Evolutionary conservation across 30 jellyfish, hydroid and myxozoan species (phyloP), one percentile per base, ranked within the genome.

Genomic region (Turritopsis dohrnii): DNA sequence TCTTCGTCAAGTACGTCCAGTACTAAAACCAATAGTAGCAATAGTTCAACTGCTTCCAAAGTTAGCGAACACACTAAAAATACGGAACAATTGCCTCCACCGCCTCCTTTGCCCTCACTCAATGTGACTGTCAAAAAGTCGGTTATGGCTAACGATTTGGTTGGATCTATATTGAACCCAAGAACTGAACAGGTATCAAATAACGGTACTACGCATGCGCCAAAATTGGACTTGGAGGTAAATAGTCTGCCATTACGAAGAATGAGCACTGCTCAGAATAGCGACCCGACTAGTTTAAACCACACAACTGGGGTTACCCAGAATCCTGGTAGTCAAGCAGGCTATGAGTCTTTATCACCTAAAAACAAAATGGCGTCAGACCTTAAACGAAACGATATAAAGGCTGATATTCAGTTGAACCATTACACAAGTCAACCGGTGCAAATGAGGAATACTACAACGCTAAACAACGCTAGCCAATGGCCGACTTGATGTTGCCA

Each of bases 51-150:
- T 28, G 27, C 83, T 23, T 9, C 52, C 9, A 74, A 24, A 29
- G 60, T 41, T 41, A 41, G 13, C 13, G 60, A 41, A 13, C 60
- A 72, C 52, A 18, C 81, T 19, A 53, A 31, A 26, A 53, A 26
- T 72, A 53, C 75, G 18, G 85, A 90, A 25, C 83, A 89, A 9
- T 72, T 92, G 54, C 97, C 97, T 31, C 96, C 97, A 0, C 97
- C 97, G 52, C 97, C 97, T 26, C 97, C 97, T 20, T 85, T 84
- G 22, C 95, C 97, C 16, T 9, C 94, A 18, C 71, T 87, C 28
- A 82, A 76, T 82, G 87, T 30, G 83, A 21, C n/a, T 29, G 83
- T 29, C 9, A 30, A n/a, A 18, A 52, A 28, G 13, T 22, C 77
- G 65, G 65, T 74, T 20, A 22, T 23, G 65, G 53, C 83, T 21